These are phyloP conservation scores for Lepisosteus oculatus DNA, from an alignment of 2,113 vertebrate species.

Conservation along the genomic window DNA sequence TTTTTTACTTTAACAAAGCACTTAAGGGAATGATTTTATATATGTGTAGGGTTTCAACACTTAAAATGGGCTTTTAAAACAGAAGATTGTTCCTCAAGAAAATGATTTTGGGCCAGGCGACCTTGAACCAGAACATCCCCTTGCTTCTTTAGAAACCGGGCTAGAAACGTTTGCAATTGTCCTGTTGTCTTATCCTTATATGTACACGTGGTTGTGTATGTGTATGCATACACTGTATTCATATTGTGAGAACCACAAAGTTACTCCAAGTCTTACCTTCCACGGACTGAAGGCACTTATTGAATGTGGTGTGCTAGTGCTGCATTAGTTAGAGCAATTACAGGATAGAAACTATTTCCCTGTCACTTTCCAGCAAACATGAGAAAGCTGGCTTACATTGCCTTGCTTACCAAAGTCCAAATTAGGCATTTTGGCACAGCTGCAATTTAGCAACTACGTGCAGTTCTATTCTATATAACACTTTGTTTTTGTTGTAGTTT, in stretches of 20 bases:
- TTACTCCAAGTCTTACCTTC: background rate
- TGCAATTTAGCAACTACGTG: background rate
- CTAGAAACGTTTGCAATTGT: background rate
- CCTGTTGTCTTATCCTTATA: background rate
- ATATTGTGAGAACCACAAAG: background rate
- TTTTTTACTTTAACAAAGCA: slow-evolving; percentile 10
- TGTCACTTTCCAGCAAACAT: slow-evolving; percentile 14
- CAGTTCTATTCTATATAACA: background rate
- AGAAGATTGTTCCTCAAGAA: slow-evolving; percentile 43
- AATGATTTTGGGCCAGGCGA: slow-evolving; percentile 23
- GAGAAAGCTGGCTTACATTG: background rate
- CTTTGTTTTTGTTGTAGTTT: background rate
- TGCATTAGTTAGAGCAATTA: background rate
- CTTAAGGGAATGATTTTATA: background rate
- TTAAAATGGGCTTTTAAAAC: background rate
- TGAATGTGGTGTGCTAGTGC: background rate
- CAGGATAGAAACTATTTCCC: background rate
- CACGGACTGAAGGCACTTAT: background rate
- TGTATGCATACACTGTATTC: background rate
- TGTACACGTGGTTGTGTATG: background rate
- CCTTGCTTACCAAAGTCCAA: background rate
- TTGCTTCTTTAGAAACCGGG: background rate
- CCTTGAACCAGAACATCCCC: slow-evolving; percentile 34
- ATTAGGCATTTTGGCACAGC: background rate
- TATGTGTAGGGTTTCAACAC: background rate